Conservation (phyloP, 2,888 invertebrate genomes). For the Galeopsomyia nigrocyanea region DNA sequence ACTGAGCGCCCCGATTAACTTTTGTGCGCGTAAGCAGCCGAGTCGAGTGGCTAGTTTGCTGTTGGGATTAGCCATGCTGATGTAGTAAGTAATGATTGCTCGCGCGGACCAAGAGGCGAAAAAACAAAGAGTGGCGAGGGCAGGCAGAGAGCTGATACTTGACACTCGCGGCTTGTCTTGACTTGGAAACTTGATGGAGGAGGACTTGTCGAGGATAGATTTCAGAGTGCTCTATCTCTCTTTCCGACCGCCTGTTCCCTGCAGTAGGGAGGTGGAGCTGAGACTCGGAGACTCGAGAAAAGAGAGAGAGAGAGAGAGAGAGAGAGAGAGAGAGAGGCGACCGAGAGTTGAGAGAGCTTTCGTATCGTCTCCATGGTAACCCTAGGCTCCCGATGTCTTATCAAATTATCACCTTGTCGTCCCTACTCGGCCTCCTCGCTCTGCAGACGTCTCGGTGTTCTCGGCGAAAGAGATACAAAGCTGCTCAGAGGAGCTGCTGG, state of each 20-base stretch:
- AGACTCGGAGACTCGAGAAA: conserved; percentile 41
- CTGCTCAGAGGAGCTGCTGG: conserved; percentile 57
- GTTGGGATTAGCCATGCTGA: neutral
- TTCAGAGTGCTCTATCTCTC: conserved; percentile 47
- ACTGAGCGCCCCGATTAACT: conserved; percentile 39
- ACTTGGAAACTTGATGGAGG: conserved; percentile 48
- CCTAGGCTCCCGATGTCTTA: conserved; percentile 65
- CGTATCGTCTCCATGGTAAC: conserved; percentile 68
- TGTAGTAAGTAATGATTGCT: too few relatives aligned
- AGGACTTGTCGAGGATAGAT: conserved; percentile 45
- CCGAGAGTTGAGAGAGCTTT: conserved; percentile 57
- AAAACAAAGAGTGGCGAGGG: conserved; percentile 41
- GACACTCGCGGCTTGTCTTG: conserved; percentile 57
- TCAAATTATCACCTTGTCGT: conserved; percentile 68
- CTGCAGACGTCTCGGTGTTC: conserved; percentile 46
- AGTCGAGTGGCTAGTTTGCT: neutral
- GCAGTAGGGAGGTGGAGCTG: conserved; percentile 50
- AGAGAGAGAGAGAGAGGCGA: conserved; percentile 51
- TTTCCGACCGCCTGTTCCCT: conserved; percentile 32
- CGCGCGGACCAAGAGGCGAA: conserved; percentile 34
- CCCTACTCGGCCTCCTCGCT: conserved; percentile 48
- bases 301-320: conserved; percentile 40
- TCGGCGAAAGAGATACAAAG: conserved; percentile 57
- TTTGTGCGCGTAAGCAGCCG: neutral
- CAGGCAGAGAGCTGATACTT: conserved; percentile 55